These are phyloP conservation scores for Dioctria linearis DNA, from an alignment of 2,888 invertebrate genomes.

Conservation along the genomic window DNA sequence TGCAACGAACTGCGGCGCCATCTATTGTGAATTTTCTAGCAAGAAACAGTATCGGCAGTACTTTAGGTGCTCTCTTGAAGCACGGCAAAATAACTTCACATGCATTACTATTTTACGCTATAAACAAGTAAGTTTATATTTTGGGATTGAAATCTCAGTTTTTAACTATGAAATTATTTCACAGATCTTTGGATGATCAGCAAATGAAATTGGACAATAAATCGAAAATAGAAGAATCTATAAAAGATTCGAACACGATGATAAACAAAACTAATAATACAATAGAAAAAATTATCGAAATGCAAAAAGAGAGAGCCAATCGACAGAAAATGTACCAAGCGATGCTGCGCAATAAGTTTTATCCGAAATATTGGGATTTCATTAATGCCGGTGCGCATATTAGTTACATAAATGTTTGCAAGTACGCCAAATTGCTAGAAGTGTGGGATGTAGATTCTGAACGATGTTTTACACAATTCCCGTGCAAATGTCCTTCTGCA, in stretches of 20 bases:
- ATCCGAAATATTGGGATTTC: constrained; percentile 52
- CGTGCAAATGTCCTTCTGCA: neutral
- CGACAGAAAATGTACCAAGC: constrained; percentile 24
- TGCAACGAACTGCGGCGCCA: neutral
- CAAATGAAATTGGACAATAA: neutral
- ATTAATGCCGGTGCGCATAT: constrained; percentile 36
- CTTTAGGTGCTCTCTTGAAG: too few species aligned
- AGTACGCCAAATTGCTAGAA: constrained; percentile 25
- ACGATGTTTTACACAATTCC: neutral
- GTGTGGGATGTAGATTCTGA: neutral
- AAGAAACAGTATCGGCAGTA: neutral
- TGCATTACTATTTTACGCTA: neutral
- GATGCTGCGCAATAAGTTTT: constrained; percentile 43
- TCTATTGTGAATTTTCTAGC: neutral
- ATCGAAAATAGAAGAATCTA: neutral
- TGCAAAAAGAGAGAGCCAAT: neutral
- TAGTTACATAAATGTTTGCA: constrained; percentile 36
- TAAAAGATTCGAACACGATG: neutral
- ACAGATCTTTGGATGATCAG: neutral
- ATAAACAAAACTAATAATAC: neutral
- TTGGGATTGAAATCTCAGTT: neutral
- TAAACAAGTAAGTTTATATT: neutral
- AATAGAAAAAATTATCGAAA: neutral
- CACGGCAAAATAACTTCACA: too few species aligned
- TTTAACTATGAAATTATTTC: neutral